A percentile compares a stretch with the other conserved stretches of the same genome.
Evolutionary conservation across 2,797 vertebrate species (phyloP).

Genomic region (Pseudochaenichthys georgianus): DNA sequence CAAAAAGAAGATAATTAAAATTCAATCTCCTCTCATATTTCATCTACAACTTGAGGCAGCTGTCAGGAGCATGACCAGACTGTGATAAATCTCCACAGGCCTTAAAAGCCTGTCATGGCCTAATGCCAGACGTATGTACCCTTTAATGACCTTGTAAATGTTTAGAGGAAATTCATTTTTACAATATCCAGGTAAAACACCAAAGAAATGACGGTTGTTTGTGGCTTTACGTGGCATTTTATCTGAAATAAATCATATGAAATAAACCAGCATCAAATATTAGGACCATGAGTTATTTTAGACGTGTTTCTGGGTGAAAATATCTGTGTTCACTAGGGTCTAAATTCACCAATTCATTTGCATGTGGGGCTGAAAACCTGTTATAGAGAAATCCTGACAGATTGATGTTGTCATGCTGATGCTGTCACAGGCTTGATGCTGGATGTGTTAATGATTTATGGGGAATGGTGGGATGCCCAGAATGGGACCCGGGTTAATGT

Average conservation of each 20-base stretch:
- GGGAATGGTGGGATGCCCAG: conserved; percentile 75
- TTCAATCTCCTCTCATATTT: not conserved
- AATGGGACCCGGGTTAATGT: conserved; percentile 85
- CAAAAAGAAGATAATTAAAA: not conserved
- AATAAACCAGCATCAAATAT: not conserved
- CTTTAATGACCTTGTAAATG: conserved; percentile 4
- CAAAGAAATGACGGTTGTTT: not conserved
- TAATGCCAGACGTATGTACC: not conserved
- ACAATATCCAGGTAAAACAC: not conserved
- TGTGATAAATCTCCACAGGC: not conserved
- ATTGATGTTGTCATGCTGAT: conserved; percentile 81
- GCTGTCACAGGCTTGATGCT: conserved; percentile 72
- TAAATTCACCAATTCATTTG: conserved; percentile 39
- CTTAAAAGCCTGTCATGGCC: too few relatives aligned
- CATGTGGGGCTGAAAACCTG: conserved; percentile 43
- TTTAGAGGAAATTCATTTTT: not conserved
- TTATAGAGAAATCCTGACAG: conserved; percentile 76
- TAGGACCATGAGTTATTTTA: not conserved
- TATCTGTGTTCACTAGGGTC: conserved; percentile 18
- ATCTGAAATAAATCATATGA: not conserved
- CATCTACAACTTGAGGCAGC: not conserved
- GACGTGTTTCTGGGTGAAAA: conserved; percentile 10
- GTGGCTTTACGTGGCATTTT: not conserved
- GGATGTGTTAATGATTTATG: conserved; percentile 85
- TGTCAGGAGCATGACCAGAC: not conserved